phyloP scores from a whole-genome alignment of 2,797 vertebrate species.

The Dryobates pubescens region DNA sequence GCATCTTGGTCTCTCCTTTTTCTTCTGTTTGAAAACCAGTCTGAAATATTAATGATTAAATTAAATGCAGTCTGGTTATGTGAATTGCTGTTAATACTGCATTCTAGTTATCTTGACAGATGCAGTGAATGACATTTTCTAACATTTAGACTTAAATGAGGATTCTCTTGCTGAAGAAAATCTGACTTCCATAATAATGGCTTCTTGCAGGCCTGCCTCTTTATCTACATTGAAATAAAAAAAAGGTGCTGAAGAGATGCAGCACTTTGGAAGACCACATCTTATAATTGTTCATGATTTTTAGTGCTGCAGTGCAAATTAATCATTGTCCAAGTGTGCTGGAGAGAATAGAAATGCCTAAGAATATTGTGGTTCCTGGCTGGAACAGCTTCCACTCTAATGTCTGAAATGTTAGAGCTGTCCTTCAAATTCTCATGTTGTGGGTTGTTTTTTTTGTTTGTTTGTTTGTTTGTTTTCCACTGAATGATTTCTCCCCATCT shows the following conservation, averaged over 20 bases:
- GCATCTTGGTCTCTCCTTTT: conserved; percentile 25
- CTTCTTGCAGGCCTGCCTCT: neutral
- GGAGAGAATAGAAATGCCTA: neutral
- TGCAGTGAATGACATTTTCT: conserved; percentile 11
- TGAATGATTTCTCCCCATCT: neutral
- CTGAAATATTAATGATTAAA: conserved; percentile 52
- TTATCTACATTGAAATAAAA: conserved; percentile 1
- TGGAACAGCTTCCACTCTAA: neutral
- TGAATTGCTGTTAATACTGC: neutral
- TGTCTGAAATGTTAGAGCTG: neutral
- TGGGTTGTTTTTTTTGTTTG: too few species aligned
- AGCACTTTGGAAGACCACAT: neutral
- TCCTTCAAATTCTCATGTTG: neutral
- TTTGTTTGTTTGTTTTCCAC: neutral
- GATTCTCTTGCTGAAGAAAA: neutral
- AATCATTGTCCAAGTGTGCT: conserved; percentile 5
- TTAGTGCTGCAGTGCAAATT: conserved; percentile 43
- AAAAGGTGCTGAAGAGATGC: conserved; percentile 1
- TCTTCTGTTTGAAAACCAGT: conserved; percentile 24
- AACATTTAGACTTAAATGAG: neutral
- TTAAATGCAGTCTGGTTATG: neutral
- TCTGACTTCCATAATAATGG: neutral
- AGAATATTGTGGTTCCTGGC: neutral
- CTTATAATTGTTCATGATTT: conserved; percentile 35
- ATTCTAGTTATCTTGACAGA: neutral